phyloP scores from a whole-genome alignment of 2,113 vertebrate genomes.

The Otocyon megalotis region DNA sequence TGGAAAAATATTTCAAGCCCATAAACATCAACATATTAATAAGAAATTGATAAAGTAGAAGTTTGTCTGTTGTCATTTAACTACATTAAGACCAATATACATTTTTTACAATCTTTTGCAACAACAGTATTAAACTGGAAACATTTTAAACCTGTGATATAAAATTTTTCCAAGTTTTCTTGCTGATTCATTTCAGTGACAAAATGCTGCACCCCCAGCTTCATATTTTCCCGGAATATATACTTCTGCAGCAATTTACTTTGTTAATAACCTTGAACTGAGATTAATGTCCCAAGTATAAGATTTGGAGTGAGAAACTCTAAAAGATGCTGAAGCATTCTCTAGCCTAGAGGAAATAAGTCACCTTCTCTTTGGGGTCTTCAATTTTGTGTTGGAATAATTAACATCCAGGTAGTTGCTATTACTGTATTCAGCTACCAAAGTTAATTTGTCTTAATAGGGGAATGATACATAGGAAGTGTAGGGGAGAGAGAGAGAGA shows the following conservation, averaged over 20 bases:
- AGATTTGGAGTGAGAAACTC: constrained; percentile 30
- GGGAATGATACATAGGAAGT: background rate
- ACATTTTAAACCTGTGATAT: background rate
- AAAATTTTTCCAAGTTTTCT: constrained; percentile 13
- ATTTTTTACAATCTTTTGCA: background rate
- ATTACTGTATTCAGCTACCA: background rate
- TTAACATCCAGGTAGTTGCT: constrained; percentile 25
- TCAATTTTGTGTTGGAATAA: constrained; percentile 25
- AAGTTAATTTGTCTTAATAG: background rate
- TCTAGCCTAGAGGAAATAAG: constrained; percentile 34
- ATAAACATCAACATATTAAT: background rate
- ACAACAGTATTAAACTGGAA: background rate
- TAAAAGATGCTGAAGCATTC: constrained; percentile 29
- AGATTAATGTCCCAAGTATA: constrained; percentile 51
- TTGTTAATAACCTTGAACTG: constrained; percentile 61
- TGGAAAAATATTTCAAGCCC: background rate
- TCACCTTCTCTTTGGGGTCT: background rate
- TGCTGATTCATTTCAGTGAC: background rate
- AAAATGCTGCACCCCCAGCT: background rate
- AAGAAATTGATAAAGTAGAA: background rate
- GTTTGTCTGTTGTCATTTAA: background rate
- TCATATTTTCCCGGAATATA: background rate
- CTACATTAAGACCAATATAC: background rate
- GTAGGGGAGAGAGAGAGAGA: background rate
- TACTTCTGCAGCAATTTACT: constrained; percentile 1